Base-by-base conservation (phyloP, 1,140 invertebrate species). In the Danaus melanippus region DNA sequence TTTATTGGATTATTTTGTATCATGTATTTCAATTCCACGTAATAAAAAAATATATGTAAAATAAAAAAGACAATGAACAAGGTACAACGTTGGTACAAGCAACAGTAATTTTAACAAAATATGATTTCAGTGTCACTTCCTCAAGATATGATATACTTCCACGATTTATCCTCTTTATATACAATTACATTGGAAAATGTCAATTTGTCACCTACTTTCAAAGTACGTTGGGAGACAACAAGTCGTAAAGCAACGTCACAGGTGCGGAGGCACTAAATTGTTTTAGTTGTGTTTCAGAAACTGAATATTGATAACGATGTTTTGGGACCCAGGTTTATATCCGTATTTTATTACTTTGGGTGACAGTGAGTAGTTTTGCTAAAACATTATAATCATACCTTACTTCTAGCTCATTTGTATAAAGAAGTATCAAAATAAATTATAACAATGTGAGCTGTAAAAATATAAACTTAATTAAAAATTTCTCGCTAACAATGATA, bases 401-500 rank as follows among this genome's bases (percentile, higher is more conserved):
- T 32, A 32, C 21, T 32, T 32, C 6, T 32, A 2, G 21, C 2
- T 32, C 21, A 32, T 32, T 32, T 32, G 6, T 32, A 4, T 32
- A 3, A 0, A 7, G 5, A 32, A 32, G 6, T 7, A 32, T 32
- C 21, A 32, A 32, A 32, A 32, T 32, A 32, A 15, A 32, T 32
- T 32, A 32, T 32, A 3, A 32, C 6, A 32, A 32, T 32, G 7
- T 32, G 21, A 5, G 50, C 51, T 62, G 48, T 60, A 58, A 57
- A 69, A 61, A 72, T 70, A 67, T 66, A 67, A 65, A 66, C 72
- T 71, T 75, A 71, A 71, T 71, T 76, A 71, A 71, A 32, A 75
- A 75, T 69, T 72, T 67, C 66, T 67, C 50, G 61, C 60, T 66
- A 69, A 76, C 67, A 70, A 74, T 69, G 66, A 69, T 65, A 63